phyloP scores from a whole-genome alignment of 2,113 vertebrate genomes.

The Gymnorhina tibicen region DNA sequence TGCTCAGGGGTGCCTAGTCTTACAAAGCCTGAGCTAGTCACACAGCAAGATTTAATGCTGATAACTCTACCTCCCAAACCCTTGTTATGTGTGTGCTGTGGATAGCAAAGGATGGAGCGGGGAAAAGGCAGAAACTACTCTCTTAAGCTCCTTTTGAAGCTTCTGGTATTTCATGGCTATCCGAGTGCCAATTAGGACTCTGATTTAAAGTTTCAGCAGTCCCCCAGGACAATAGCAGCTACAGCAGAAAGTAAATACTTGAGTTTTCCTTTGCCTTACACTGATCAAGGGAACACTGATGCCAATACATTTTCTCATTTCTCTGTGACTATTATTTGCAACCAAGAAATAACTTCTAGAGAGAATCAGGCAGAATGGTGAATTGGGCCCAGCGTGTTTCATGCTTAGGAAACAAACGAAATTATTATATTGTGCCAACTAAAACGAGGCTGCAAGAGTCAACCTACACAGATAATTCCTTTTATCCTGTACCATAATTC shows the following conservation, averaged over 20 bases:
- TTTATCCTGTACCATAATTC: neutral
- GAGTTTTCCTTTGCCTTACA: neutral
- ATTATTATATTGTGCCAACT: neutral
- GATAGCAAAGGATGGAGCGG: neutral
- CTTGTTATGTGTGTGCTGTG: neutral
- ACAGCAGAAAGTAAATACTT: slow-evolving; percentile 4
- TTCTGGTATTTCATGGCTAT: slow-evolving; percentile 30
- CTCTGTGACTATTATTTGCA: neutral
- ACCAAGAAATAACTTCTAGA: neutral
- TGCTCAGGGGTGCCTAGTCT: neutral
- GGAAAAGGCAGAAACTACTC: neutral
- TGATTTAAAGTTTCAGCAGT: slow-evolving; percentile 40
- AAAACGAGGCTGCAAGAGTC: neutral
- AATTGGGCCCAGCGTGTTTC: neutral
- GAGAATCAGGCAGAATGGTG: neutral
- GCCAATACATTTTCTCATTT: neutral
- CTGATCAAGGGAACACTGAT: neutral
- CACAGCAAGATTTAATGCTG: neutral
- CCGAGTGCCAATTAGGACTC: slow-evolving; percentile 15
- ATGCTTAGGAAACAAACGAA: neutral
- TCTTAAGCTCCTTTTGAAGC: slow-evolving; percentile 46
- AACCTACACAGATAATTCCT: neutral
- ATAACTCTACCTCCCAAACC: slow-evolving; percentile 21
- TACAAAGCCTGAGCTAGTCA: slow-evolving; percentile 9
- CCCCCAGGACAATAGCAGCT: slow-evolving; percentile 6